Conservation (phyloP, 2,888 invertebrate species). For the Mimachlamys varia region DNA sequence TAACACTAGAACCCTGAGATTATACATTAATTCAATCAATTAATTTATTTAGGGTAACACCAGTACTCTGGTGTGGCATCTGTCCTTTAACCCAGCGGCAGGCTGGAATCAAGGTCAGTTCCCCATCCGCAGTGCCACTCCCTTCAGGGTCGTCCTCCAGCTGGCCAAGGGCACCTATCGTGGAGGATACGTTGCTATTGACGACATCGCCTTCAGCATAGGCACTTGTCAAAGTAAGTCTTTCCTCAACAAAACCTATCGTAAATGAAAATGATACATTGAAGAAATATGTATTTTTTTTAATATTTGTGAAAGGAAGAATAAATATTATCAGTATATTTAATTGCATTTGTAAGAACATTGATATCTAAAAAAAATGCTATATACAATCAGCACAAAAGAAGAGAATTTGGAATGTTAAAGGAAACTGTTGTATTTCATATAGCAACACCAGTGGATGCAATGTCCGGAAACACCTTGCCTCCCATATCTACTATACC, state of each 20-base stretch:
- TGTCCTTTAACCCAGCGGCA: conserved; percentile 54
- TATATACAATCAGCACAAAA: too few relatives aligned
- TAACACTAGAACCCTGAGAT: too few relatives aligned
- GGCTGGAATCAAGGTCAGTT: conserved; percentile 73
- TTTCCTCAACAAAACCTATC: too few relatives aligned
- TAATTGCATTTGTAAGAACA: too few relatives aligned
- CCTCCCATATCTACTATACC: conserved; percentile 53
- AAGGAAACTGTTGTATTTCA: not conserved
- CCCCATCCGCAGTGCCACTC: conserved; percentile 59
- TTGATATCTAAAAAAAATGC: too few relatives aligned
- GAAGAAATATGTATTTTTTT: too few relatives aligned
- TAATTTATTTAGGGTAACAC: conserved; percentile 54
- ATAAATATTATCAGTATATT: too few relatives aligned
- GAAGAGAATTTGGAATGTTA: too few relatives aligned
- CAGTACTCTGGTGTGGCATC: conserved; percentile 61
- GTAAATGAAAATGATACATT: too few relatives aligned
- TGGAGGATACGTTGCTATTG: conserved; percentile 70
- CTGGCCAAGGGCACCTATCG: conserved; percentile 57
- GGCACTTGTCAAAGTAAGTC: conserved; percentile 69
- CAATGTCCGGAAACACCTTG: conserved; percentile 58
- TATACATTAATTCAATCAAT: not conserved
- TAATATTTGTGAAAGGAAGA: too few relatives aligned
- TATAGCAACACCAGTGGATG: conserved; percentile 59
- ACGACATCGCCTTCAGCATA: conserved; percentile 70
- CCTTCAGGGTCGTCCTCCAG: conserved; percentile 67